Evolutionary conservation across 2,113 vertebrate genomes (phyloP).

Genomic region (Mobula birostris): DNA sequence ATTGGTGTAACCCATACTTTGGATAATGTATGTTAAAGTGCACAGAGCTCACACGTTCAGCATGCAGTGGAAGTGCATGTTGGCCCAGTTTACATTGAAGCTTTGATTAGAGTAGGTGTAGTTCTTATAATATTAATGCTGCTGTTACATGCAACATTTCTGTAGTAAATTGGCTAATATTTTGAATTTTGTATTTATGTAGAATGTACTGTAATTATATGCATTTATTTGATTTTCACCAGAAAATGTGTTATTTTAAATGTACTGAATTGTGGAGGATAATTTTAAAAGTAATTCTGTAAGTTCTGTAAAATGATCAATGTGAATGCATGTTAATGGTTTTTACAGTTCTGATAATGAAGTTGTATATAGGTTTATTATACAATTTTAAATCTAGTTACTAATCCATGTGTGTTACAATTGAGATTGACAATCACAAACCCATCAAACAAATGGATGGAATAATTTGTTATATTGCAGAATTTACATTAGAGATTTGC

Average conservation of each 20-base stretch:
- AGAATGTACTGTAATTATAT: not conserved
- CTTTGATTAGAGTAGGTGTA: not conserved
- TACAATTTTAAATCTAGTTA: conserved; percentile 15
- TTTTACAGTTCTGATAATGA: not conserved
- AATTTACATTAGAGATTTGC: not conserved
- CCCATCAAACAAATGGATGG: not conserved
- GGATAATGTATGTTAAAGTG: not conserved
- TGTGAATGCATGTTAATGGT: not conserved
- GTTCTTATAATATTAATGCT: not conserved
- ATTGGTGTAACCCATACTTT: not conserved
- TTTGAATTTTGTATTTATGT: conserved; percentile 17
- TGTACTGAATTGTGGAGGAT: not conserved
- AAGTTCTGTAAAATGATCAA: not conserved
- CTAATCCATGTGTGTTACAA: not conserved
- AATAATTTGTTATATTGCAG: not conserved
- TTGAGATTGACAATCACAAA: not conserved
- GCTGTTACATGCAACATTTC: not conserved
- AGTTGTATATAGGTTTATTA: not conserved
- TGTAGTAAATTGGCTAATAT: not conserved
- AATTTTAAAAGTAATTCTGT: too few relatives aligned
- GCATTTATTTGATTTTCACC: not conserved
- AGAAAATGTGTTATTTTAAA: not conserved
- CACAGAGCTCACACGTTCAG: not conserved
- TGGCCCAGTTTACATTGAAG: not conserved
- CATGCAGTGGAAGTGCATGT: not conserved